Evolutionary conservation across 2,797 vertebrate genomes (phyloP), one percentile per base, ranked within the genome.

Genomic region (Carcharodon carcharias): DNA sequence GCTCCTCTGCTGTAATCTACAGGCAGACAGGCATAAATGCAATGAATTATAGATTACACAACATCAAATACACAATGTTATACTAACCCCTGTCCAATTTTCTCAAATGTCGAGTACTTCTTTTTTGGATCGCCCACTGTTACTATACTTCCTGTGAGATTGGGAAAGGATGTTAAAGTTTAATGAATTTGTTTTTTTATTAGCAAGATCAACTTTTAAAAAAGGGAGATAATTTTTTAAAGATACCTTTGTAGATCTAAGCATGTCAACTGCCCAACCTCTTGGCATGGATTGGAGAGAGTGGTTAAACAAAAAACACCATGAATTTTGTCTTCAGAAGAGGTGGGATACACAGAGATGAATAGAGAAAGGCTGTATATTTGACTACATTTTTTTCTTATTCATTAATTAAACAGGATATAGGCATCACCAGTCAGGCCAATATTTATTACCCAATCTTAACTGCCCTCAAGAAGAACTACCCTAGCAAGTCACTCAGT

Each of bases 111-210:
- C 0, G 98, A 98, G 88, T 99, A 99, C 97, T 99, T 99, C 97
- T 99, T 99, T 97, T 99, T 99, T 12, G 98, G 98, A 96, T 99
- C 98, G 0, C 98, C 98, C 96, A 99, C 98, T 40, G 98, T 99
- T 96, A 99, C 98, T 3, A 99, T 99, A 96, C 98, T 98, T 97
- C 98, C 98, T 99, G 97, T 26, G 96, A 96, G 96, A 97, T 71
- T 95, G 82, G 96, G 73, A 96, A 96, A 96, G 11, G 96, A 89
- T 91, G 96, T 96, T 40, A 97, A 56, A 61, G 31, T 7, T 65
- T 69, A 96, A 88, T 54, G 31, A n/a, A 45, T 16, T 56, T 50
- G 1, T 2, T 12, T 45, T 40, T 11, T 45, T 7, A 14, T 63
- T 61, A 61, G 8, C 26, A 23, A 95, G 73, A 45, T 87, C 5